Percentiles rank a stretch among this genome's conserved stretches.
Conservation (phyloP, 1,140 invertebrate genomes). For the Ptiloglossa arizonensis region DNA sequence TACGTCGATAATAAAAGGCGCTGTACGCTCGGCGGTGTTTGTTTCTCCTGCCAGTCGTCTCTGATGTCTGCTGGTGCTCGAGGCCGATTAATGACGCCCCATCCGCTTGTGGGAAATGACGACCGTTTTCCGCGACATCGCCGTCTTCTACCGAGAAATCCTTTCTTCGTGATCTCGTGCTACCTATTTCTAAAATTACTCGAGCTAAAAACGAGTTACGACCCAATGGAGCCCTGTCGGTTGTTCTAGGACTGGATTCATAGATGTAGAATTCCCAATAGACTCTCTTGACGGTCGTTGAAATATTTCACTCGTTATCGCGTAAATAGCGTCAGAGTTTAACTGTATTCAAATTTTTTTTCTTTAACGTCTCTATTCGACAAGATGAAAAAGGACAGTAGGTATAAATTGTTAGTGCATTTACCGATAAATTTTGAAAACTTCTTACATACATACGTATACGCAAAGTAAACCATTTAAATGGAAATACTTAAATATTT, state of each 20-base stretch:
- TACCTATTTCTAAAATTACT: slow-evolving; percentile 31
- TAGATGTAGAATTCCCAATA: neutral
- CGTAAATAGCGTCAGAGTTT: neutral
- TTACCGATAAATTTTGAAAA: no score
- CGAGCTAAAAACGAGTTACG: slow-evolving; percentile 31
- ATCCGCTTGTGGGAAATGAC: slow-evolving; percentile 68
- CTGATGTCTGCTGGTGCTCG: slow-evolving; percentile 53
- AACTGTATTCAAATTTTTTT: neutral
- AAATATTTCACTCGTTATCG: neutral
- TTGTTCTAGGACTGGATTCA: neutral
- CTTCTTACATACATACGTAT: no score
- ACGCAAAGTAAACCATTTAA: no score
- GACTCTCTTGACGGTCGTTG: neutral
- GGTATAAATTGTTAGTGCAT: no score
- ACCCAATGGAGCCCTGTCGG: neutral
- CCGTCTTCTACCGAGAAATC: slow-evolving; percentile 48
- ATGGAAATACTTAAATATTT: no score
- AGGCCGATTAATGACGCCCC: slow-evolving; percentile 32
- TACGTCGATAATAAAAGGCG: slow-evolving; percentile 69
- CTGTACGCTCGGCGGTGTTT: slow-evolving; percentile 57
- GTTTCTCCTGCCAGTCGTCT: slow-evolving; percentile 68
- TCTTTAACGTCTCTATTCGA: no score
- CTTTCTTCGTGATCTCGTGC: neutral
- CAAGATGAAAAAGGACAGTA: slow-evolving; percentile 4
- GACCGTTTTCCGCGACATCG: slow-evolving; percentile 66